Evolutionary conservation across 2,113 vertebrate species (phyloP).

Genomic region (Myanophis thanlyinensis): DNA sequence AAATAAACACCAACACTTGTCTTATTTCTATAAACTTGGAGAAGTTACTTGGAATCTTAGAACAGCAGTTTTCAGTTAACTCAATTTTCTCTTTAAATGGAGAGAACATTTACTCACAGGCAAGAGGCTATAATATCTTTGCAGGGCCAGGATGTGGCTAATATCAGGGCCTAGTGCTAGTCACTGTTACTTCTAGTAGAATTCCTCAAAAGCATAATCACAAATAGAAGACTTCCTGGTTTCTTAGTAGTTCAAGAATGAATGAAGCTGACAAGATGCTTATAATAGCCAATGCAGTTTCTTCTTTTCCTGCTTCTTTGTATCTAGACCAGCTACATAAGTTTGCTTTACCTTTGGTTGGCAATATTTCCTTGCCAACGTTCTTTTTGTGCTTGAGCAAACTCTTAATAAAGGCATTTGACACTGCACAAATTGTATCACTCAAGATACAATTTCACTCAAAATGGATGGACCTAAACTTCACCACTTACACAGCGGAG

Average conservation of each 20-base stretch:
- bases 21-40: neutral
- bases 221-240: neutral
- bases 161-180: neutral
- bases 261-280: neutral
- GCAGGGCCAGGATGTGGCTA: neutral
- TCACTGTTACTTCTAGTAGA: neutral
- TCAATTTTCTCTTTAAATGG: neutral
- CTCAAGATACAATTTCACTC: too few relatives aligned
- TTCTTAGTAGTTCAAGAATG: neutral
- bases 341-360: neutral
- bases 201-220: neutral
- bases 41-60: neutral
- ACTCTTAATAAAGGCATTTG: neutral
- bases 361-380: neutral
- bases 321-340: neutral
- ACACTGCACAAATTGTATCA: neutral
- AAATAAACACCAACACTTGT: neutral
- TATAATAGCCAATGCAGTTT: neutral
- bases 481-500: neutral
- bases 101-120: neutral
- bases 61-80: neutral
- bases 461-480: neutral
- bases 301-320: neutral
- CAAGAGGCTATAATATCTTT: neutral
- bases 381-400: neutral